phyloP scores from a whole-genome alignment of 2,113 vertebrate species.

The Empidonax traillii region DNA sequence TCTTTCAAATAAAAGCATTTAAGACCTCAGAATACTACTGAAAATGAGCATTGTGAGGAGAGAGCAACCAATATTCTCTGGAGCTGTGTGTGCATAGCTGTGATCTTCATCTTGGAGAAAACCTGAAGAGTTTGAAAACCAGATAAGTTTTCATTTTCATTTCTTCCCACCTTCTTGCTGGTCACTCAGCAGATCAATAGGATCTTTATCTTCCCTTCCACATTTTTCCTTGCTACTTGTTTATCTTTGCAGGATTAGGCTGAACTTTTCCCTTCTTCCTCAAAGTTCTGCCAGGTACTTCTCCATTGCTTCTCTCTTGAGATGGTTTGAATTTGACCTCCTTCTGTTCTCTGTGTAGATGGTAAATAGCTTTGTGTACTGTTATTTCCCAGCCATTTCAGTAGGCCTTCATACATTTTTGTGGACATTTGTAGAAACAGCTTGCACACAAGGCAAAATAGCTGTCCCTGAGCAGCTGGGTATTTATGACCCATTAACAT shows the following conservation, averaged over 20 bases:
- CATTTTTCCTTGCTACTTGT: background rate
- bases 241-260: background rate
- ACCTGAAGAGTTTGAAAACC: background rate
- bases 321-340: background rate
- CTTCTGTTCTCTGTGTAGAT: background rate
- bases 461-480: slow-evolving; percentile 26
- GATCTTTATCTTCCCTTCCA: background rate
- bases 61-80: background rate
- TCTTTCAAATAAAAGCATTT: background rate
- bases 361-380: background rate
- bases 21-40: background rate
- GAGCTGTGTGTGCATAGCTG: background rate
- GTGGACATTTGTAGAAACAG: background rate
- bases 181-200: background rate
- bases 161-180: background rate
- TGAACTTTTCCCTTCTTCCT: background rate
- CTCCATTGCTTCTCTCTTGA: background rate
- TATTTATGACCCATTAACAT: slow-evolving; percentile 34
- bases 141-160: background rate
- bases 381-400: background rate
- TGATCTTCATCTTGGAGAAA: background rate
- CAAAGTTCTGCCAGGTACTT: background rate
- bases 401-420: background rate
- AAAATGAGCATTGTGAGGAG: background rate
- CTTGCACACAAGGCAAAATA: background rate